These are phyloP conservation scores for Lithobates sylvaticus DNA, from an alignment of 2,797 vertebrate genomes.

Conservation along the genomic window DNA sequence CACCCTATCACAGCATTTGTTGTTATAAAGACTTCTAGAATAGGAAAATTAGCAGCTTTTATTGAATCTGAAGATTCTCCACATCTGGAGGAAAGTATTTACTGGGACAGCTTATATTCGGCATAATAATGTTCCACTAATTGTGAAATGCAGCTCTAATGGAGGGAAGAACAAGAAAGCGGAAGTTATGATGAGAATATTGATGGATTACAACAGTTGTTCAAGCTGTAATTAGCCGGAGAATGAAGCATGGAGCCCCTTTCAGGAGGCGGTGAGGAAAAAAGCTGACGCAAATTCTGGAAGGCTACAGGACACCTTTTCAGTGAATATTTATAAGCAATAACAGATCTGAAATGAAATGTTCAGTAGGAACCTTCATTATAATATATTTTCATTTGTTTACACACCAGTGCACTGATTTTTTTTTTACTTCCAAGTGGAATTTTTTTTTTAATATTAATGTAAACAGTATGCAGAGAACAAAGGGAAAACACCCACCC, in stretches of 20 bases:
- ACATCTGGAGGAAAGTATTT: neutral
- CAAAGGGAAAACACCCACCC: neutral
- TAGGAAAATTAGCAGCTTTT: neutral
- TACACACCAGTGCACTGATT: neutral
- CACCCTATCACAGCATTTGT: neutral
- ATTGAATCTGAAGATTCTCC: neutral
- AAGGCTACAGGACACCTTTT: neutral
- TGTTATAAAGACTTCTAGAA: neutral
- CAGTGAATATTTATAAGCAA: constrained; percentile 20
- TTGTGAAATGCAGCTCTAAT: constrained; percentile 8
- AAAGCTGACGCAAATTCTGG: neutral
- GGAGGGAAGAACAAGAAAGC: neutral
- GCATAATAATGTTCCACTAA: constrained; percentile 37
- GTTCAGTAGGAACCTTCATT: constrained; percentile 19
- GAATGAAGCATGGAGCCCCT: neutral
- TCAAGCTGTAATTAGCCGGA: constrained; percentile 42
- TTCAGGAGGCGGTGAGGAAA: neutral
- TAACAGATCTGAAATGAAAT: constrained; percentile 19
- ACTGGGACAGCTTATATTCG: neutral
- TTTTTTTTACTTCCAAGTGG: neutral
- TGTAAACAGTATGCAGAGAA: neutral
- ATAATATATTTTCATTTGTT: constrained; percentile 33
- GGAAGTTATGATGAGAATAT: constrained; percentile 8
- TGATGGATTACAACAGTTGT: constrained; percentile 37
- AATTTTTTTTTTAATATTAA: constrained; percentile 14